A percentile compares a stretch with the other conserved stretches of the same genome.
phyloP scores from a whole-genome alignment of 2,797 vertebrate genomes.

The Coregonus sp. region DNA sequence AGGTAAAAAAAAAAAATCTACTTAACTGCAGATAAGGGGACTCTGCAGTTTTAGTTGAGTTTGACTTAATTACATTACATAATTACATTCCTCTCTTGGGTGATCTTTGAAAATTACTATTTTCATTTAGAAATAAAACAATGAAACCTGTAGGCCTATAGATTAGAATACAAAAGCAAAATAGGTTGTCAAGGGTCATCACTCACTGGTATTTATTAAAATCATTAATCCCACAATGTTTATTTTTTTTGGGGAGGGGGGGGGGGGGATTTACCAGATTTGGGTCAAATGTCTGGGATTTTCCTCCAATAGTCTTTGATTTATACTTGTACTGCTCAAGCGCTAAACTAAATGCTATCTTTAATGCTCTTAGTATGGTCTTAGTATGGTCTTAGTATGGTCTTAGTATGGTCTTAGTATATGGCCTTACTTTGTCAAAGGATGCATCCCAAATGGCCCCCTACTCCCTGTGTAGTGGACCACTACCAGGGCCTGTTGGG shows the following conservation, averaged over 20 bases:
- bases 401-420: no score
- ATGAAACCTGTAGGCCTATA: not conserved
- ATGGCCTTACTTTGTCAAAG: not conserved
- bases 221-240: slow-evolving; percentile 5
- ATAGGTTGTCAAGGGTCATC: no score
- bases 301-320: not conserved
- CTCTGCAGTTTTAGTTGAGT: no score
- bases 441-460: no score
- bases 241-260: not conserved
- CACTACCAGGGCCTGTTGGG: no score
- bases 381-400: no score
- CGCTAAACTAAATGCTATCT: not conserved
- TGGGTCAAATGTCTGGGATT: not conserved
- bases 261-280: slow-evolving; percentile 11
- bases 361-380: not conserved
- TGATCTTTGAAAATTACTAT: not conserved
- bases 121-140: not conserved
- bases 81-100: no score
- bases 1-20: no score
- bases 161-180: not conserved
- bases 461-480: no score
- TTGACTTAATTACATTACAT: no score
- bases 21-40: no score
- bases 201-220: not conserved
- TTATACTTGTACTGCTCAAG: not conserved